These are phyloP conservation scores for Amphiprion ocellaris DNA, from an alignment of 2,113 vertebrate genomes.

Conservation along the genomic window DNA sequence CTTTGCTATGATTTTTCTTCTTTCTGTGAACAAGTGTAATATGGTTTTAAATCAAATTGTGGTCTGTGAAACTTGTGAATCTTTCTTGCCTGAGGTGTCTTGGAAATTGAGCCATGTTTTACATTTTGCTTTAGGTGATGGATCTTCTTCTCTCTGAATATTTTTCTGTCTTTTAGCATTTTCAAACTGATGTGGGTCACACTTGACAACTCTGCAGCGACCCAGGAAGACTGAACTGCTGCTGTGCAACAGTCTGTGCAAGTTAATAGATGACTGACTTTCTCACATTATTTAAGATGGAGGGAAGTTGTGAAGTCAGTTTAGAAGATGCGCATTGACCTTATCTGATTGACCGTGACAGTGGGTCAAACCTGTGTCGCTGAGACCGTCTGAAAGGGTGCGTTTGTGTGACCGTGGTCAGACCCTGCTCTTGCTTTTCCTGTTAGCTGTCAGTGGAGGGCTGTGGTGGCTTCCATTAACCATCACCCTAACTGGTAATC, in stretches of 20 bases:
- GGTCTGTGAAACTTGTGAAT: not conserved
- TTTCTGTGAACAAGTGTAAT: not conserved
- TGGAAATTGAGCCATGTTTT: not conserved
- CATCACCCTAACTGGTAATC: constrained; percentile 73
- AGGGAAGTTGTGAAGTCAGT: not conserved
- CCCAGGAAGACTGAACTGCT: not conserved
- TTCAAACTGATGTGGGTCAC: not conserved
- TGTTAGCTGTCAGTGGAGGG: constrained; percentile 71
- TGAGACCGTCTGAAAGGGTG: not conserved
- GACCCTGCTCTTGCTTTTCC: constrained; percentile 44
- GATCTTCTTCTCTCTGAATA: not conserved
- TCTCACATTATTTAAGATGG: not conserved
- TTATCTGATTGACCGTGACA: not conserved
- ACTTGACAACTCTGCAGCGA: too few relatives aligned
- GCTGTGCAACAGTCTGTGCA: not conserved
- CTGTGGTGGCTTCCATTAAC: constrained; percentile 70
- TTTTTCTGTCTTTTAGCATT: not conserved
- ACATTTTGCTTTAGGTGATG: not conserved
- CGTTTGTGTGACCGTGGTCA: constrained; percentile 5
- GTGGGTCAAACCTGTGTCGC: not conserved
- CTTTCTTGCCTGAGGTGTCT: not conserved
- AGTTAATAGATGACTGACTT: too few relatives aligned
- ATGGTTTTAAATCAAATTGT: not conserved
- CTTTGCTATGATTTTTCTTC: not conserved
- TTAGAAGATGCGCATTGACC: not conserved